Evolutionary conservation across 2,888 invertebrate species (phyloP), one percentile per base, ranked within the genome.

Genomic region (Melipona beecheii): DNA sequence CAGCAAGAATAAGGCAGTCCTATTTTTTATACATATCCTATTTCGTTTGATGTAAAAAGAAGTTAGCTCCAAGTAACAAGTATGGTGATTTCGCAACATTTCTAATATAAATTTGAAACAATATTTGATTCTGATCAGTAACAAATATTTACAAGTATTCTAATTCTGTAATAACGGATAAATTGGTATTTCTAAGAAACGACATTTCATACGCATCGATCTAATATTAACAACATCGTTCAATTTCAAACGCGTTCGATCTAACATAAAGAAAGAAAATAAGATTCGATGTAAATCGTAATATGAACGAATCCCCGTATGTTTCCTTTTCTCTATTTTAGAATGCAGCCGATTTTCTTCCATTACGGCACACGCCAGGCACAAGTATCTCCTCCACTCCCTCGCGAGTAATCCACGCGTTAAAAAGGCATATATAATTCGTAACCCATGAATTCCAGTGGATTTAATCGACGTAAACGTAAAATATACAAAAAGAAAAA

Each of bases 341-440:
- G 65, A 84, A 78, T 77, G 70, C 76, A 81, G 58, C 72, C 82
- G 70, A 81, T 80, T 83, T 77, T 73, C 82, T 69, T 70, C 70
- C 50, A 50, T 81, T 84, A 88, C 79, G 86, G 86, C 82, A 85
- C 77, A 62, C 71, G 69, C 75, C 76, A 81, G 74, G 80, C 81
- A 81, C 81, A 78, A 50, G 60, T 70, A 73, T 64, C 31, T 54
- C 43, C 72, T 82, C 77, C 76, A 24, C 60, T 4, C 43, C 60
- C 73, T 36, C 15, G 43, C 43, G 50, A 71, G 60, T 65, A 66
- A 78, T 36, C 71, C 76, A 69, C 62, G 24, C 72, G 50, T 68
- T 71, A 64, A 80, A 58, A 75, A 78, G 49, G 77, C 68, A 69
- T 72, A 69, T 31, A 62, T n/a, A 62, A 50, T 27, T 50, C 56